phyloP scores from a whole-genome alignment of 2,797 vertebrate species.

The Enteromius mattozi region DNA sequence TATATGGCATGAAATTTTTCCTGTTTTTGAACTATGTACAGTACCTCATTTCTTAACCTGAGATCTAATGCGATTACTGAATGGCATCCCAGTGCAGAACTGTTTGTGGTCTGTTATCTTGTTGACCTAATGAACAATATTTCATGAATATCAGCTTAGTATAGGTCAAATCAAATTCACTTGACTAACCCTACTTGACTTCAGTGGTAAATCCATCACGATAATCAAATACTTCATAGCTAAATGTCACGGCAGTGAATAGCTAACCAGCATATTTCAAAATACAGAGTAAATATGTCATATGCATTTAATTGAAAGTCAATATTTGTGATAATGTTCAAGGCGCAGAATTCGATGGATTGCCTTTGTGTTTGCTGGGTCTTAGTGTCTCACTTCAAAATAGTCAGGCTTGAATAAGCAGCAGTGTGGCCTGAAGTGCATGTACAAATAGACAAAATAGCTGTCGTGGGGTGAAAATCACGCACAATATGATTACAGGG shows the following conservation, averaged over 20 bases:
- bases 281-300: constrained; percentile 7
- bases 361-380: constrained; percentile 16
- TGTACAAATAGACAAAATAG: constrained; percentile 9
- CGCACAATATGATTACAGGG: constrained; percentile 69
- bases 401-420: constrained; percentile 28
- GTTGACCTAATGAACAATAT: constrained; percentile 27
- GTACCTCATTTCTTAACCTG: constrained; percentile 26
- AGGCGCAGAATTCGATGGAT: constrained; percentile 37
- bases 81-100: constrained; percentile 17
- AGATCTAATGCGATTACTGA: constrained; percentile 24
- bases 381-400: constrained; percentile 7
- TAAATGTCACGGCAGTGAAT: constrained; percentile 28
- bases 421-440: constrained; percentile 25
- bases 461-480: constrained; percentile 31
- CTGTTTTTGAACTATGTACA: neutral
- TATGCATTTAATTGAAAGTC: constrained; percentile 44
- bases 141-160: constrained; percentile 25
- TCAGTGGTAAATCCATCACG: constrained; percentile 20
- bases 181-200: constrained; percentile 20
- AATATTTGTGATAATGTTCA: constrained; percentile 34
- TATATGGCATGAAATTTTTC: neutral
- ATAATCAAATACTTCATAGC: constrained; percentile 41
- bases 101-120: constrained; percentile 15
- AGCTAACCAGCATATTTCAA: constrained; percentile 12
- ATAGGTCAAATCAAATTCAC: constrained; percentile 16